Evolutionary conservation across 2,888 invertebrate species (phyloP).

Genomic region (Conchocele bisecta): DNA sequence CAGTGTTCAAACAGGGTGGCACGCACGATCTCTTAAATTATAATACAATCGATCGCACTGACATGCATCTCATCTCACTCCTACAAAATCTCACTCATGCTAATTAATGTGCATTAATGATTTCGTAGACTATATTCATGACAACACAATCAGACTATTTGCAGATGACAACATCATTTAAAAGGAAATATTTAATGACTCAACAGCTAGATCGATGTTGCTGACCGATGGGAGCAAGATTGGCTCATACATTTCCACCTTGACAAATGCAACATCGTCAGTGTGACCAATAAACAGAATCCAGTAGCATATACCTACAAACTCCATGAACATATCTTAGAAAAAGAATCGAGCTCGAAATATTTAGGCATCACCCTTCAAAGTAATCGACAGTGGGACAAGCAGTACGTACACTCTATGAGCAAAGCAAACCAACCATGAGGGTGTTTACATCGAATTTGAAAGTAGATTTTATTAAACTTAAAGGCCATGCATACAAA

Average conservation of each 20-base stretch:
- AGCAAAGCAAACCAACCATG: constrained; percentile 10
- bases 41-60: too few species aligned
- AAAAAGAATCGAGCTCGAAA: not conserved
- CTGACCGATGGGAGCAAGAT: constrained; percentile 4
- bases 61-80: too few species aligned
- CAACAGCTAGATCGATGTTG: too few species aligned
- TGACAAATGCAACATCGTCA: constrained; percentile 23
- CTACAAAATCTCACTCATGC: too few species aligned
- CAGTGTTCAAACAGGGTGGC: too few species aligned
- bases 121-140: too few species aligned
- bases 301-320: not conserved
- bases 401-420: constrained; percentile 5
- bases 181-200: too few species aligned
- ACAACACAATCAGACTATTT: too few species aligned
- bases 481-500: constrained; percentile 3
- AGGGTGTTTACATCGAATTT: not conserved
- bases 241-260: constrained; percentile 28
- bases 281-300: not conserved
- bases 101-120: too few species aligned
- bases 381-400: constrained; percentile 13
- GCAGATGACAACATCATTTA: too few species aligned
- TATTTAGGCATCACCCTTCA: constrained; percentile 16
- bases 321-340: constrained; percentile 10
- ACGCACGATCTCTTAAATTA: too few species aligned
- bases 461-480: not conserved